These are phyloP conservation scores for Popillia japonica DNA, from an alignment of 1,140 invertebrate genomes.

Conservation along the genomic window DNA sequence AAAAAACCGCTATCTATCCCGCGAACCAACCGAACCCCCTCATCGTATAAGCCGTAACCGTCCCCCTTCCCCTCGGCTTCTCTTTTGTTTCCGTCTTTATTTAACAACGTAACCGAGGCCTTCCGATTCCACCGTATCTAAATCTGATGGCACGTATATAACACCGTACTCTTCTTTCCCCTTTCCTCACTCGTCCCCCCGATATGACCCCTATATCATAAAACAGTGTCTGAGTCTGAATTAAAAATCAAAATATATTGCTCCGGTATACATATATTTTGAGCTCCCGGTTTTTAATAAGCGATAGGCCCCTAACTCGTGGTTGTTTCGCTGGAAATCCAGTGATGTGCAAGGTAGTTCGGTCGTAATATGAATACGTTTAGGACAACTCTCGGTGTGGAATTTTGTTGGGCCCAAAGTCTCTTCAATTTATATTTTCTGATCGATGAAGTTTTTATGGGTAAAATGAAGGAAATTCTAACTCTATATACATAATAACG, in stretches of 20 bases:
- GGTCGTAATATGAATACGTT: background rate
- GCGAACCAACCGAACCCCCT: constrained; percentile 7
- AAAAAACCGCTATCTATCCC: constrained; percentile 21
- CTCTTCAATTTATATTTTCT: too few relatives aligned
- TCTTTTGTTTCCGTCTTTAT: constrained; percentile 33
- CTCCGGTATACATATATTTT: constrained; percentile 51
- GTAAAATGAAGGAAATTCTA: too few relatives aligned
- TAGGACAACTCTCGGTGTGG: too few relatives aligned
- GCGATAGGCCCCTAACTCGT: constrained; percentile 20
- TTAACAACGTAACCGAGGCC: background rate
- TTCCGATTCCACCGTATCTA: background rate
- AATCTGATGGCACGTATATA: background rate
- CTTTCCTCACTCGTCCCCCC: background rate
- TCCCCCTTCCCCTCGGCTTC: background rate
- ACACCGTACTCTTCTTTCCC: background rate
- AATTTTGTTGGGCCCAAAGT: too few relatives aligned
- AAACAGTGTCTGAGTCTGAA: constrained; percentile 58
- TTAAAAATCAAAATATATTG: constrained; percentile 60
- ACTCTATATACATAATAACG: too few relatives aligned
- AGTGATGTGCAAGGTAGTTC: constrained; percentile 34
- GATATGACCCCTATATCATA: constrained; percentile 46
- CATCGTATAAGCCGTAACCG: background rate
- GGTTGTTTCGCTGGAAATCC: background rate
- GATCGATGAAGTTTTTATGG: too few relatives aligned
- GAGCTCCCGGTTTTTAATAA: constrained; percentile 50